Percentiles rank a stretch among this genome's conserved stretches.
Conservation (phyloP, 2,888 invertebrate genomes). For the Fragum whitleyi region DNA sequence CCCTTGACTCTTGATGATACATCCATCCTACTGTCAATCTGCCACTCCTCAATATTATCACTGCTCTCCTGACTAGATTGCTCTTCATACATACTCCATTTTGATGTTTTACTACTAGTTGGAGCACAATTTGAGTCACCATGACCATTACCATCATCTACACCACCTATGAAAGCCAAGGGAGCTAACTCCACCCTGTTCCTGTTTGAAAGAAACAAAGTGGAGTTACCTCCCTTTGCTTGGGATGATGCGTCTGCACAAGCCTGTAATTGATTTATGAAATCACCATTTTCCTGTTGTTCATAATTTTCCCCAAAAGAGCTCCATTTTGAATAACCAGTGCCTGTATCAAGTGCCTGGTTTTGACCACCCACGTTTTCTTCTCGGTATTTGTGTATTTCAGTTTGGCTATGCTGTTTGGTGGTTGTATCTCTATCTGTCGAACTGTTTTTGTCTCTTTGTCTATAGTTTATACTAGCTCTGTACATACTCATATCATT, state of each 20-base stretch:
- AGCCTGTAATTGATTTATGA: neutral
- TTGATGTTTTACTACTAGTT: neutral
- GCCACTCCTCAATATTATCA: neutral
- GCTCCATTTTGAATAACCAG: neutral
- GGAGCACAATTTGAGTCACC: too few species aligned
- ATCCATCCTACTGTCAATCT: neutral
- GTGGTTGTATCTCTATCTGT: too few species aligned
- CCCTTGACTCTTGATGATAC: too few species aligned
- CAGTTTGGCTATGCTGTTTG: too few species aligned
- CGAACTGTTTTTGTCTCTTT: too few species aligned
- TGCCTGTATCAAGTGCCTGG: neutral
- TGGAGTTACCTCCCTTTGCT: too few species aligned
- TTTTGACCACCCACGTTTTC: neutral
- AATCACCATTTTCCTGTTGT: neutral
- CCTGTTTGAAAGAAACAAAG: too few species aligned
- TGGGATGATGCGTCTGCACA: neutral
- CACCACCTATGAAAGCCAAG: too few species aligned
- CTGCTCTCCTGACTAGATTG: neutral
- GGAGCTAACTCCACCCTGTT: too few species aligned
- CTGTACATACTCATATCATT: too few species aligned
- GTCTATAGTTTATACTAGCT: too few species aligned
- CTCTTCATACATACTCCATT: neutral
- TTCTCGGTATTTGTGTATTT: too few species aligned
- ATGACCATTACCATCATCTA: neutral
- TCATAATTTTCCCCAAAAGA: neutral